Evolutionary conservation across 2,797 vertebrate species (phyloP), one percentile per base, ranked within the genome.

Genomic region (Apogon hyalosoma): DNA sequence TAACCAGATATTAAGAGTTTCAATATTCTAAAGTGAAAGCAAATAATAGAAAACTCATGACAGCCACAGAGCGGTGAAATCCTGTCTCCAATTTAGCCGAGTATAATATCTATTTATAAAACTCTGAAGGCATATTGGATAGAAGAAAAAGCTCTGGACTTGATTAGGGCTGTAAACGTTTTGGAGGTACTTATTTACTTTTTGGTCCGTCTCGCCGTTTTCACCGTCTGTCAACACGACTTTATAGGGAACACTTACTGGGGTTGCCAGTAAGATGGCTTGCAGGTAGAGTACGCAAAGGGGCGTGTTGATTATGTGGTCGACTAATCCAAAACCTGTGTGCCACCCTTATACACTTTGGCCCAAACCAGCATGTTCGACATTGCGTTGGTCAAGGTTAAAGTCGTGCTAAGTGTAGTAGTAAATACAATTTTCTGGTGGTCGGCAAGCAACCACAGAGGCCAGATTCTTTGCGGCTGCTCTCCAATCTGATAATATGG

Each of bases 1-100:
- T 88, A 94, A 94, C 92, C 83, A 90, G 92, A 94, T 92, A 93
- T 92, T 87, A 88, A 86, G 87, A 87, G 86, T 92, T 91, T 90
- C 87, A 79, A 89, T 89, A 90, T 90, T 86, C 74, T 77, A 83
- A 91, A 92, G 86, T 78, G 78, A 90, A 93, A 89, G 87, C 83
- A 89, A 90, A 91, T 93, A 94, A 94, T 94, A 92, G 87, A 92
- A 93, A 93, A 89, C 90, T 86, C 73, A 93, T 92, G 91, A 90
- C 83, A 67, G 88, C 82, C 87, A 85, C 85, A 43, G 87, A 79
- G 87, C 75, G 63, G 80, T 47, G 16, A 88, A 81, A 89, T 88
- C 86, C 92, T 94, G 92, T 91, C 88, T 95, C 89, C 92, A 92
- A 91, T 93, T 94, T 91, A 90, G 85, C 75, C 9, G 53, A 79